Evolutionary conservation across 1,140 invertebrate species (phyloP), one percentile per base, ranked within the genome.

Genomic region (Parapsyche elsis): DNA sequence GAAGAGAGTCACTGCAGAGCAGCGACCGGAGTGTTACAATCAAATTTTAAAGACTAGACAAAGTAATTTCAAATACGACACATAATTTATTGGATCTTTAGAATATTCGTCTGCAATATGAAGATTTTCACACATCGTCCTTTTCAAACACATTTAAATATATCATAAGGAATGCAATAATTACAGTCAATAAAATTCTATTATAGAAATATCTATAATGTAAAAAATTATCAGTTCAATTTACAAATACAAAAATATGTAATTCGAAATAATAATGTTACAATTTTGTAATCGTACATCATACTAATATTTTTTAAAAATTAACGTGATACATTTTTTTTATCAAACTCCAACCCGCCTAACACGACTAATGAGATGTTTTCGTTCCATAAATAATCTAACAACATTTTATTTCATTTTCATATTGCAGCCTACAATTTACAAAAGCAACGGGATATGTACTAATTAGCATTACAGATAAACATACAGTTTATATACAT

Each of bases 1-100:
- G 81, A 83, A 80, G 80, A 80, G 21, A 61, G 79, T 83, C 23
- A 61, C 76, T 38, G 2, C 14, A 44, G 2, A 30, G 16, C 5
- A 16, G 26, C n/a, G 64, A 64, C 57, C 5, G 21, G 64, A 26
- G 59, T 61, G 7, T 61, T 10, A 23, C 19, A 53, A 53, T 14
- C 5, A 67, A 26, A 26, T 14, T 9, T 67, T 67, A 67, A 26
- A 49, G 30, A 23, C 45, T 73, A 46, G n/a, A 19, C n/a, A 73
- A 46, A 73, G 46, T 46, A 73, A 46, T 46, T 71, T 71, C 67
- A 71, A 71, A 53, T 24, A 21, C 9, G 38, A 76, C n/a, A 9
- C 26, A 30, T 4, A 61, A 21, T 16, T 23, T 24, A 75, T 19
- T 71, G 9, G 5, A 59, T 49, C 9, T 76, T 59, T 76, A 30